These are phyloP conservation scores for Scaptomyza caliginosa DNA, from an alignment of 2,888 invertebrate species.

Conservation along the genomic window DNA sequence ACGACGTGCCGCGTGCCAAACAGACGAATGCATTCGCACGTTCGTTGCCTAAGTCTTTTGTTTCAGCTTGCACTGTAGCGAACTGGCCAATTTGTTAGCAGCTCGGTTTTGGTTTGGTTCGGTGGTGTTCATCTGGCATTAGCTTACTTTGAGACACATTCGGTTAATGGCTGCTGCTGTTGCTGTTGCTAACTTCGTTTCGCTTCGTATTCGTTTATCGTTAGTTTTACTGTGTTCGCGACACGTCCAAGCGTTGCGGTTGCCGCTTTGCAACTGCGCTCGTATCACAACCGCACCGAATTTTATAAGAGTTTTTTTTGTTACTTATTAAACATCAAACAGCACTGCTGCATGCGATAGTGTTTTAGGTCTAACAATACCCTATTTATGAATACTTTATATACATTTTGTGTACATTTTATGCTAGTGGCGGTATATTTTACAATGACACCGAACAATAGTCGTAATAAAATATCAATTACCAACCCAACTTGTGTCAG, in stretches of 20 bases:
- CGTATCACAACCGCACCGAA: constrained; percentile 59
- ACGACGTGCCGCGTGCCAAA: constrained; percentile 44
- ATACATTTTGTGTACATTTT: neutral
- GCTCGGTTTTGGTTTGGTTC: constrained; percentile 1
- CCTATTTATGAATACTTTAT: constrained; percentile 10
- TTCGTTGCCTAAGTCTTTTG: constrained; percentile 76
- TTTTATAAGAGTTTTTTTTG: constrained; percentile 63
- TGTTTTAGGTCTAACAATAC: constrained; percentile 15
- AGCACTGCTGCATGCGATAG: constrained; percentile 9
- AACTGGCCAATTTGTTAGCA: constrained; percentile 49
- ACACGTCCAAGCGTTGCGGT: constrained; percentile 68
- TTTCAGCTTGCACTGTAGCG: constrained; percentile 26
- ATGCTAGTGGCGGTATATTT: neutral
- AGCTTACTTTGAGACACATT: constrained; percentile 65
- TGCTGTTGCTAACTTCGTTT: constrained; percentile 8
- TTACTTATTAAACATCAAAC: constrained; percentile 21
- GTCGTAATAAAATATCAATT: neutral
- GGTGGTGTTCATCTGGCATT: constrained; percentile 50
- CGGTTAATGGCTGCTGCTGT: constrained; percentile 9
- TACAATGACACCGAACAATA: neutral
- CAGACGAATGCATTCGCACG: constrained; percentile 41
- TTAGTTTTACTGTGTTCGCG: constrained; percentile 37
- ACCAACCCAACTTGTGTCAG: too few relatives aligned
- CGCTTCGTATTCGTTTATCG: constrained; percentile 13
- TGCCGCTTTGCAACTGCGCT: constrained; percentile 69